Conservation (phyloP, 2,113 vertebrate species). For the Laticauda colubrina region DNA sequence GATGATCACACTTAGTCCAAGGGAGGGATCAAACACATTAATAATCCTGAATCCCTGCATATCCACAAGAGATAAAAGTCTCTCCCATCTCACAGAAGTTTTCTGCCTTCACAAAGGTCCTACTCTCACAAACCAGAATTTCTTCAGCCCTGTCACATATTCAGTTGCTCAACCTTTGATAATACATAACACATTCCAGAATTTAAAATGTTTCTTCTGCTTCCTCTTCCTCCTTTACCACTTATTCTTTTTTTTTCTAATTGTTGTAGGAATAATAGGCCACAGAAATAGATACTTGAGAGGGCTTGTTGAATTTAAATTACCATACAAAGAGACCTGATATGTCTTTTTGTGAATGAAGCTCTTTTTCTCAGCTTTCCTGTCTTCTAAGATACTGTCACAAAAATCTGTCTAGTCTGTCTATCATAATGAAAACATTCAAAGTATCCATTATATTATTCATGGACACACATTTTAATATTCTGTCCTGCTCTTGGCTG, state of each 20-base stretch:
- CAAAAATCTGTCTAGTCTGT: slow-evolving; percentile 43
- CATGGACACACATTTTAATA: slow-evolving; percentile 47
- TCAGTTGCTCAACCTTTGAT: neutral
- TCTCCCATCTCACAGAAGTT: neutral
- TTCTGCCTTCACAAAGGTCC: neutral
- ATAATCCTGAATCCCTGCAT: neutral
- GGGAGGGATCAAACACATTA: neutral
- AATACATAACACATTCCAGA: neutral
- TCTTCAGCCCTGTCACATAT: neutral
- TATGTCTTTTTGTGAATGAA: neutral
- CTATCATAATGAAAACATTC: slow-evolving; percentile 50
- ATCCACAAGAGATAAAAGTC: neutral
- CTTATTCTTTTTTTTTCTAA: neutral
- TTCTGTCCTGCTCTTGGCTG: slow-evolving; percentile 46
- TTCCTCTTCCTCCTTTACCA: neutral
- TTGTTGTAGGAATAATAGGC: neutral
- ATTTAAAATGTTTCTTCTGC: neutral
- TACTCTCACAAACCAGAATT: neutral
- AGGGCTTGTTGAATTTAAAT: neutral
- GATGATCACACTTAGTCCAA: neutral
- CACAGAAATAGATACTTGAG: neutral
- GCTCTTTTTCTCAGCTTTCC: neutral
- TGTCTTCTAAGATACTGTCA: neutral
- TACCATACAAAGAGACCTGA: neutral
- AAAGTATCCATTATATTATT: slow-evolving; percentile 55